Conservation (phyloP, 2,888 invertebrate genomes). For the Oscheius sp. region DNA sequence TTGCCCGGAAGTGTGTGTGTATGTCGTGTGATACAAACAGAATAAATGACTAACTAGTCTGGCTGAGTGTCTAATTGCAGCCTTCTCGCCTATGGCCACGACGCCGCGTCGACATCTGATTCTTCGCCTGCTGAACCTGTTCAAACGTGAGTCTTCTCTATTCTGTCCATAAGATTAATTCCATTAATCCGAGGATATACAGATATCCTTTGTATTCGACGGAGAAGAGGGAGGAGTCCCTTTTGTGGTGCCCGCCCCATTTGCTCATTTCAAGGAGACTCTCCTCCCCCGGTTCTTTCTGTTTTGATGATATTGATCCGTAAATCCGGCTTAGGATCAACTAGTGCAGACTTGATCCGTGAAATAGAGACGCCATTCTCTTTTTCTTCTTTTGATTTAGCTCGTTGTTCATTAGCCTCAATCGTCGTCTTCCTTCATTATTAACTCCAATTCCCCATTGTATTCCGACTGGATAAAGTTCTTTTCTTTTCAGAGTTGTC, state of each 20-base stretch:
- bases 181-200: neutral
- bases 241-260: neutral
- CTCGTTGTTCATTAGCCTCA: constrained; percentile 14
- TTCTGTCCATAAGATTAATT: neutral
- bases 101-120: constrained; percentile 26
- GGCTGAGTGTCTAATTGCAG: constrained; percentile 24
- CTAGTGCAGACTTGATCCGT: too few relatives aligned
- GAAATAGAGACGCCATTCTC: too few relatives aligned
- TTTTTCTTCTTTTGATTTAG: too few relatives aligned
- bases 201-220: neutral
- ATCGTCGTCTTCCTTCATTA: neutral
- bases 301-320: too few relatives aligned
- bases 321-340: too few relatives aligned
- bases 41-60: constrained; percentile 25
- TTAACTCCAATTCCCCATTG: too few relatives aligned
- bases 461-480: neutral
- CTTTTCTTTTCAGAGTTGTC: constrained; percentile 21
- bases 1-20: neutral
- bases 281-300: too few relatives aligned
- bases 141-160: neutral
- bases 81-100: constrained; percentile 15
- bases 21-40: constrained; percentile 18
- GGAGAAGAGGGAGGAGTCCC: too few relatives aligned
- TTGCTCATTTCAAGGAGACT: neutral
- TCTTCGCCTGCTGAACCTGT: constrained; percentile 8